Base-by-base conservation (phyloP, 2,113 vertebrate genomes). In the Synchiropus splendidus region DNA sequence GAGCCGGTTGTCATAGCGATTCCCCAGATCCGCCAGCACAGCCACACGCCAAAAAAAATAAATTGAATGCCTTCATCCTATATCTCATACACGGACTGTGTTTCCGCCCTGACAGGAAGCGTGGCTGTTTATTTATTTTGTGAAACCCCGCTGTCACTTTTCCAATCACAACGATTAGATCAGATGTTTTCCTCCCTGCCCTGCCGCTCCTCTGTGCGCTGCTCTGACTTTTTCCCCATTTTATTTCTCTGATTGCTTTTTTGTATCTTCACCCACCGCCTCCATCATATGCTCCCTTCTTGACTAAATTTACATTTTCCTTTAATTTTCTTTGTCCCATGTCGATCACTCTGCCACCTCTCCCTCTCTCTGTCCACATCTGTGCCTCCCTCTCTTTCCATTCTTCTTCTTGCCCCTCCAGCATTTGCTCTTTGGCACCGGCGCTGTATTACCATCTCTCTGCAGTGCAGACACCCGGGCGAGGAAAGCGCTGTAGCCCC, bases 91-190 rank as follows among this genome's bases (percentile, higher is more conserved):
- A 45, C 8, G 42, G 18, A 27, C 34, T 45, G 49, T 63, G 48
- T 46, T 49, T 62, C 16, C 44, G 40, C 21, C 48, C 58, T 16
- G 6, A 46, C 27, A 50, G 45, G 42, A 56, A 43, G 31, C 42
- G 17, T 31, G 38, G 10, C 32, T 41, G 50, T 50, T 45, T 53
- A 27, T 14, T 33, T 43, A 13, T 21, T 34, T 60, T 31, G 13
- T 32, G 32, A 41, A 9, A 47, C 42, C 12, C 5, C 30, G 34
- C 38, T 13, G 32, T 31, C 33, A 33, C 30, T 54, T 65, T 60
- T 64, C 48, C 48, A 72, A 54, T 63, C 65, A 54, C 54, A 38
- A 3, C 61, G 68, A 79, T 79, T 67, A 45, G 48, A 53, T 64
- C 69, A 40, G 15, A 31, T 52, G 12, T 42, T 36, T 31, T 43